A percentile compares a stretch with the other conserved stretches of the same genome.
These are phyloP conservation scores for Heliornis fulica DNA, from an alignment of 2,113 vertebrate species.

Conservation along the genomic window DNA sequence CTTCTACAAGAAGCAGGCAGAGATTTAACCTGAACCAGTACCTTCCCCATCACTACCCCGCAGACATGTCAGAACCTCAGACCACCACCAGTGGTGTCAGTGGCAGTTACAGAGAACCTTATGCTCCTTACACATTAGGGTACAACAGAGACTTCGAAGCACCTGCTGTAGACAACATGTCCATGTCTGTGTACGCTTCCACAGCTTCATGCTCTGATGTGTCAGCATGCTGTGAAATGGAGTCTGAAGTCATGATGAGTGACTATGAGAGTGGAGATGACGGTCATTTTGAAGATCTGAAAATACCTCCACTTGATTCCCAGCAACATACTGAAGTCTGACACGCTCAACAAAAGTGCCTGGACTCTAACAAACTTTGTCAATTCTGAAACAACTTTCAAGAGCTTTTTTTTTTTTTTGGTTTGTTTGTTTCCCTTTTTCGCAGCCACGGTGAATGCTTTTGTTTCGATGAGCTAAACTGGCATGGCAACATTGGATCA, in stretches of 20 bases:
- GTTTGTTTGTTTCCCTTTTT: neutral
- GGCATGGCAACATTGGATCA: constrained; percentile 66
- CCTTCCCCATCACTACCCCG: constrained; percentile 87
- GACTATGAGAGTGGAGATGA: constrained; percentile 97
- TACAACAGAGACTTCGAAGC: constrained; percentile 85
- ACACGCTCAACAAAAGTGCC: constrained; percentile 92
- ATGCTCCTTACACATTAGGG: constrained; percentile 75
- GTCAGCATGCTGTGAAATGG: constrained; percentile 91
- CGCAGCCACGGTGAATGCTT: constrained; percentile 15
- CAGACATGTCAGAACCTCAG: constrained; percentile 80
- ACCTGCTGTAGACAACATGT: constrained; percentile 84
- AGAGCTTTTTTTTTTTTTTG: constrained; percentile 24
- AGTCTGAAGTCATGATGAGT: constrained; percentile 95
- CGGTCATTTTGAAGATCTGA: constrained; percentile 83
- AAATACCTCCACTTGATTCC: constrained; percentile 85
- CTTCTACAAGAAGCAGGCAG: constrained; percentile 78
- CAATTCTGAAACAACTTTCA: constrained; percentile 35
- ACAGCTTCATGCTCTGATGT: constrained; percentile 96
- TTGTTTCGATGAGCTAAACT: constrained; percentile 59
- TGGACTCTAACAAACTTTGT: constrained; percentile 76
- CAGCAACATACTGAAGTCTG: constrained; percentile 98
- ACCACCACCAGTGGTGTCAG: constrained; percentile 62
- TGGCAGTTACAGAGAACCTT: constrained; percentile 78
- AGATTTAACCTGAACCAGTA: constrained; percentile 92
- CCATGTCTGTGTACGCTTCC: constrained; percentile 89